Conservation (phyloP, 2,888 invertebrate species). For the Acronicta alni region DNA sequence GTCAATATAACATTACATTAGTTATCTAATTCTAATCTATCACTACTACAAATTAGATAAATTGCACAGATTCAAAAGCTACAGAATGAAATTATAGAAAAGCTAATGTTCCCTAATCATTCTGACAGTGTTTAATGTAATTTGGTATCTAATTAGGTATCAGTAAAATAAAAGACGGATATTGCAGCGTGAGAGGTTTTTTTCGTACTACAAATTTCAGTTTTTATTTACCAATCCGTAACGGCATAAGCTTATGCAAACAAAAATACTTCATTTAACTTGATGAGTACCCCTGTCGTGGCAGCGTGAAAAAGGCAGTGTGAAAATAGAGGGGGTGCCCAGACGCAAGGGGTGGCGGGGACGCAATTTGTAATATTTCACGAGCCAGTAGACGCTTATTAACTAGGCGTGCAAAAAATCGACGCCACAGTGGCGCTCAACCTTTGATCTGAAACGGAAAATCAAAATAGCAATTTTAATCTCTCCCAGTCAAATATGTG, state of each 20-base stretch:
- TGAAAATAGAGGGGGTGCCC: slow-evolving; percentile 73
- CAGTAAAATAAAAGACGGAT: no score
- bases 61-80: no score
- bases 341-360: slow-evolving; percentile 67
- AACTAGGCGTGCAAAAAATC: slow-evolving; percentile 87
- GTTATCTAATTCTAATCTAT: slow-evolving; percentile 24
- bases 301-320: slow-evolving; percentile 77
- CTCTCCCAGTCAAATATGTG: slow-evolving; percentile 9
- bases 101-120: no score
- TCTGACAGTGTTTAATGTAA: no score
- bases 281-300: slow-evolving; percentile 73
- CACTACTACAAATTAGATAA: background rate
- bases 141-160: no score
- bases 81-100: no score
- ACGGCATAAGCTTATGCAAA: background rate
- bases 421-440: slow-evolving; percentile 73
- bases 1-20: slow-evolving; percentile 42
- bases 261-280: slow-evolving; percentile 72
- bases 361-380: slow-evolving; percentile 89
- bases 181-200: no score
- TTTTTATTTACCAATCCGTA: background rate
- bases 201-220: no score
- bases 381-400: slow-evolving; percentile 89
- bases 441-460: slow-evolving; percentile 53
- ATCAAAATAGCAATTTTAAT: slow-evolving; percentile 39